phyloP scores from a whole-genome alignment of 2,797 vertebrate species.

The Microhierax caerulescens region DNA sequence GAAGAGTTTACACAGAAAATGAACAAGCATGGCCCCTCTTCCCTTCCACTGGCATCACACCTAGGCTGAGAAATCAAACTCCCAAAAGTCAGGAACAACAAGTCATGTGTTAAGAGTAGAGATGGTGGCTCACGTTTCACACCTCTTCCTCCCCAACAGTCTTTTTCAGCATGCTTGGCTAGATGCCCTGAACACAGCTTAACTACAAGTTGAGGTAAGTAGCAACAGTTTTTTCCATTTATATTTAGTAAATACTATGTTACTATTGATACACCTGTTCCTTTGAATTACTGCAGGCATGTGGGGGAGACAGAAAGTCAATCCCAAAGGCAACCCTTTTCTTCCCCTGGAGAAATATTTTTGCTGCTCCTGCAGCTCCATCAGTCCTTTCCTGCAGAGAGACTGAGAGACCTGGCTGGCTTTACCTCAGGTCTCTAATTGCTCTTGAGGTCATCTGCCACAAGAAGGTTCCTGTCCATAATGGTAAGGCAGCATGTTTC shows the following conservation, averaged over 20 bases:
- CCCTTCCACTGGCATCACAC: background rate
- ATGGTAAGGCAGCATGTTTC: background rate
- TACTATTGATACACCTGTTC: background rate
- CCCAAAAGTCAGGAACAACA: background rate
- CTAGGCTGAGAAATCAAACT: background rate
- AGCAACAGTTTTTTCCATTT: conserved; percentile 29
- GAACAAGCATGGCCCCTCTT: background rate
- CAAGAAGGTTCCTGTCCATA: background rate
- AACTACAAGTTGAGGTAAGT: conserved; percentile 19
- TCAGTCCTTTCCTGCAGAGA: background rate
- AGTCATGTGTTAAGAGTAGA: background rate
- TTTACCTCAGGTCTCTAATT: background rate
- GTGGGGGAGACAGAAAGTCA: background rate
- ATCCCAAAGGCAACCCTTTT: background rate
- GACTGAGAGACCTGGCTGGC: background rate
- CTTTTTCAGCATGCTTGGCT: conserved; percentile 38
- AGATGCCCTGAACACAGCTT: background rate
- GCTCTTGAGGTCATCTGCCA: background rate
- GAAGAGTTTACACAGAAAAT: background rate
- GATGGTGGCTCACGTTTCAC: background rate
- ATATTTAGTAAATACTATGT: conserved; percentile 23
- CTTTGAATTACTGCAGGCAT: conserved; percentile 19
- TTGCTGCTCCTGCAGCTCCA: background rate
- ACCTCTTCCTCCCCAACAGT: background rate
- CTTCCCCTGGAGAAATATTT: background rate